Evolutionary conservation across 2,888 invertebrate species (phyloP), one percentile per base, ranked within the genome.

Genomic region (Strigamia crassipes): DNA sequence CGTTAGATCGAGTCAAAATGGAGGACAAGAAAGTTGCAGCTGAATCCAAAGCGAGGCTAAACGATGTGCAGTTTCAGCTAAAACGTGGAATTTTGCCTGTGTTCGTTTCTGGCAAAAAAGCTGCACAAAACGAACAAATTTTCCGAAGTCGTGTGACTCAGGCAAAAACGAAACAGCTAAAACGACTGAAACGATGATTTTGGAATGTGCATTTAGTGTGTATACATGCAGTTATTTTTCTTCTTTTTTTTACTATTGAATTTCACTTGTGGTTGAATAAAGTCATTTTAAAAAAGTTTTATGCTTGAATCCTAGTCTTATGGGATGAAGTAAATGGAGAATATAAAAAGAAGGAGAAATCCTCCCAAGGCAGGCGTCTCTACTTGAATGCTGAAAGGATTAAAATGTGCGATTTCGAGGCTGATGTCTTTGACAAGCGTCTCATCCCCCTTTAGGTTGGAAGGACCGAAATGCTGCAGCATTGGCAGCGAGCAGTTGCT

Each of bases 391-490:
- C 23, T 66, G 61, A 66, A 66, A 66, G 61, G 61, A 66, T 66
- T 66, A 66, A 66, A 66, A 66, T 66, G 61, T 66, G 61, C 61
- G 61, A 66, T 66, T 66, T 66, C 61, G 61, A 66, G 23, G 61
- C 61, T 66, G 61, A 66, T 66, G 61, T 66, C 61, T 66, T 66
- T 66, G 61, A 66, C 61, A 66, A 66, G 61, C 61, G 61, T 21
- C 61, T 66, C 61, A 18, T 66, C 61, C 61, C 23, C 23, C 61
- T 66, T 66, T 66, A 23, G 61, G 61, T 66, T 21, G 23, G 61
- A n/a, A 46, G 46, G 15, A 46, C 46, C 1, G 12, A 46, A 46
- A 46, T 5, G 21, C 61, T 66, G 61, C 61, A 66, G 61, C 61
- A 66, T 6, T 23, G 61, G 61, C 61, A 46, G n/a, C 46, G 46